Evolutionary conservation across 1,140 invertebrate species (phyloP).

Genomic region (Telenomus remus): DNA sequence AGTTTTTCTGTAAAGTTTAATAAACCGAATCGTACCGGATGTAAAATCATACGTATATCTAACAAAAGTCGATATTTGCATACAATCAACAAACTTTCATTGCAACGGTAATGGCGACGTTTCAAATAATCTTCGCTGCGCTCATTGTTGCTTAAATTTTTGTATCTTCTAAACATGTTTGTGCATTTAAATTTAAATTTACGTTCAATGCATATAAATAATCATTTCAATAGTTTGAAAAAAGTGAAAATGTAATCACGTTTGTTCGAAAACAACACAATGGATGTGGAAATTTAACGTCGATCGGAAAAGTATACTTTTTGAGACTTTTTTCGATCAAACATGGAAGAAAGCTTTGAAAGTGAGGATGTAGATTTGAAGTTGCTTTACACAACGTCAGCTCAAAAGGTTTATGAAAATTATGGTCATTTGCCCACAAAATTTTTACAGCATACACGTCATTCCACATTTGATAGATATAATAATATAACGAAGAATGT

Average conservation of each 20-base stretch:
- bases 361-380: conserved; percentile 42
- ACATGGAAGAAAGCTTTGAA: conserved; percentile 46
- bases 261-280: neutral
- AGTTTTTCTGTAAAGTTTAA: neutral
- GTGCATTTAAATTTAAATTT: neutral
- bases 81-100: conserved; percentile 30
- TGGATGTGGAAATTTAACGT: neutral
- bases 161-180: neutral
- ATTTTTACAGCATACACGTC: no score
- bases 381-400: conserved; percentile 23
- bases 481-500: no score
- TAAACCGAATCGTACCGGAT: neutral
- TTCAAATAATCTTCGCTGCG: conserved; percentile 9
- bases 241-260: no score
- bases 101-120: conserved; percentile 33
- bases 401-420: conserved; percentile 29
- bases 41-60: conserved; percentile 15
- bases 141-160: neutral
- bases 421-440: neutral
- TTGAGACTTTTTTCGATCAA: neutral
- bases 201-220: no score
- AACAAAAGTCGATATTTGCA: conserved; percentile 33
- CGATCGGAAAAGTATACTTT: neutral
- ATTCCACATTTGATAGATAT: no score
- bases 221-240: no score